Base-by-base conservation (phyloP, 1,140 invertebrate genomes). In the Meloidogyne floridensis region DNA sequence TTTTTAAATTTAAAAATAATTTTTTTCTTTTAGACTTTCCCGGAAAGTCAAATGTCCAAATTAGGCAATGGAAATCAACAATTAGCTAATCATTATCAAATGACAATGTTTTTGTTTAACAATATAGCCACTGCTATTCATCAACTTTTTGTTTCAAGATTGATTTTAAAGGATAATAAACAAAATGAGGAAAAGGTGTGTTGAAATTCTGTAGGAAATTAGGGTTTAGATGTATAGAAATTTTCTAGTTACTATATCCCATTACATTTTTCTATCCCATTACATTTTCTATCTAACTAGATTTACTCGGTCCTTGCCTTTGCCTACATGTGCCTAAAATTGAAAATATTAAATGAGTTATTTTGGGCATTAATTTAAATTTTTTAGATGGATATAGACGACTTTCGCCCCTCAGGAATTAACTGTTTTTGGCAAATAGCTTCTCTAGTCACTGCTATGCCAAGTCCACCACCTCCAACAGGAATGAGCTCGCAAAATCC, bases 381-480 rank as follows among this genome's bases (percentile, higher is more conserved):
- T 53, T 80, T 20, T 47, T 43, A 75, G 69, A 20, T 20, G 13
- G 42, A 70, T 53, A 47, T 80, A 20, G 42, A 78, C 9, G 70
- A 51, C 18, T 84, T 84, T 51, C 85, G 81, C 51, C 75, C 89
- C 32, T 56, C 72, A 7, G 82, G 81, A 6, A 77, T 87, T 5
- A 88, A 88, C 53, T 88, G 87, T 51, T 83, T 85, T 76, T 87
- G 86, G 86, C 87, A 89, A 65, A 69, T 87, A 11, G 82, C 87
- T 10, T 86, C 87, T 43, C 75, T 87, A 54, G 80, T 79, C 7
- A 80, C 47, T 11, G 79, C 79, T n/a, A 51, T 74, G 51, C 79
- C 79, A 51, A 72, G 47, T 20, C 74, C 80, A 32, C 10, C 72
- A 18, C 80, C 74, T 2, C 80, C 74, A 51, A 73, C 80, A n/a